phyloP scores from a whole-genome alignment of 2,888 invertebrate genomes.

The Diplazon laetatorius region DNA sequence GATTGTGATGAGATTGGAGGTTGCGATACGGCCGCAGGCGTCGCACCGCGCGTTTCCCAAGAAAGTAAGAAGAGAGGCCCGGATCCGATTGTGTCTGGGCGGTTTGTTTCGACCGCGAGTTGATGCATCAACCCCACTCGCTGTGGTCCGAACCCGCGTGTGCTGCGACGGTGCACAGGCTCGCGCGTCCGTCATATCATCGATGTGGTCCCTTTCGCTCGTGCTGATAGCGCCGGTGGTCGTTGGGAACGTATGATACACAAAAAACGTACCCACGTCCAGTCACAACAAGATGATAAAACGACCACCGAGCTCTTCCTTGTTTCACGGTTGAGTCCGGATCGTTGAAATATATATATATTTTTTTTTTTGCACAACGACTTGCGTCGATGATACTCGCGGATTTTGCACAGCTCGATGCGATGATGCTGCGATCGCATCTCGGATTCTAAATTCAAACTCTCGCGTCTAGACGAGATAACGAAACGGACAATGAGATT shows the following conservation, averaged over 20 bases:
- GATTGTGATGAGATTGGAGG: neutral
- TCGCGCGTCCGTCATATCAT: neutral
- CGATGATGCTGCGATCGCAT: neutral
- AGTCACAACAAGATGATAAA: slow-evolving; percentile 51
- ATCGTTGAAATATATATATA: neutral
- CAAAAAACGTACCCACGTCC: neutral
- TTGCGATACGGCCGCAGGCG: neutral
- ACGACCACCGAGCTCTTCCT: slow-evolving; percentile 40
- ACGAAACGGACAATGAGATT: slow-evolving; percentile 19
- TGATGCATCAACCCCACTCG: slow-evolving; percentile 26
- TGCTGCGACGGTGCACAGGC: neutral
- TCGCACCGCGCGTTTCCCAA: slow-evolving; percentile 24
- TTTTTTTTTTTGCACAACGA: too few relatives aligned
- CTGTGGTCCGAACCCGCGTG: slow-evolving; percentile 6
- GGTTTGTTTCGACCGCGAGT: slow-evolving; percentile 19
- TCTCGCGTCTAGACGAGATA: slow-evolving; percentile 38
- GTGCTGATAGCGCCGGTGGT: slow-evolving; percentile 1
- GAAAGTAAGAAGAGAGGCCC: slow-evolving; percentile 55
- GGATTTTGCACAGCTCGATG: neutral
- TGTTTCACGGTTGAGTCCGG: too few relatives aligned
- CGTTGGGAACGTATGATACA: slow-evolving; percentile 4
- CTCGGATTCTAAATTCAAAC: slow-evolving; percentile 36
- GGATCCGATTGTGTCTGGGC: slow-evolving; percentile 60
- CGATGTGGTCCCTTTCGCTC: slow-evolving; percentile 5
- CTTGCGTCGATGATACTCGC: neutral